Base-by-base conservation (phyloP, 2,797 vertebrate genomes). In the Dendrocincla fuliginosa region DNA sequence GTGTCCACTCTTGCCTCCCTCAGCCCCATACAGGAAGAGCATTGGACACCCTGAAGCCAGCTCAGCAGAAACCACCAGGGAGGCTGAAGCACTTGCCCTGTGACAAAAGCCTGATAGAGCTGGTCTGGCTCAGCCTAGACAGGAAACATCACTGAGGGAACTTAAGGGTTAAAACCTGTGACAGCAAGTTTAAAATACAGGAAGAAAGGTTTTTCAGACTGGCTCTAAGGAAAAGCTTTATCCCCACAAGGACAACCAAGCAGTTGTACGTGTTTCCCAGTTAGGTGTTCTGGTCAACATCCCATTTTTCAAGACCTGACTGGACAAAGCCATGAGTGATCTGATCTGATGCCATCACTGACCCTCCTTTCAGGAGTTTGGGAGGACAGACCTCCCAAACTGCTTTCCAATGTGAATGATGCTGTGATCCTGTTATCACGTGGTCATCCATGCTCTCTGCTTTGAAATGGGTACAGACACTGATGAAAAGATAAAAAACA, bases 261-360 rank as follows among this genome's bases (percentile, higher is more conserved):
- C 18, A 84, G 33, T 12, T 55, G 37, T 63, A 59, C 6, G 3
- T 20, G 17, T 65, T 83, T 69, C 52, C 3, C 1, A 49, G n/a
- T 39, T 17, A 39, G 28, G 33, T 47, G 30, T 2, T 76, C 37
- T 2, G 2, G n/a, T 83, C 16, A 41, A 15, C 0, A 0, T 61
- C 17, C 68, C 49, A 3, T 27, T 65, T 77, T 76, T 83, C 32
- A 49, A 33, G 33, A 65, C 8, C 9, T 74, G n/a, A 30, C 35
- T 56, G 32, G 33, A 42, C 23, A 47, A 75, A 85, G 16, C 32
- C 0, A 0, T 22, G 46, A 44, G 11, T 55, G 35, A 28, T 28
- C 27, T 75, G 11, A 11, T 76, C 28, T 53, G 32, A 69, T 60
- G 9, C 32, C 10, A 10, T 60, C 2, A 2, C 32, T 76, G 24